phyloP scores from a whole-genome alignment of 1,140 invertebrate species.

The Lepidurus packardi region DNA sequence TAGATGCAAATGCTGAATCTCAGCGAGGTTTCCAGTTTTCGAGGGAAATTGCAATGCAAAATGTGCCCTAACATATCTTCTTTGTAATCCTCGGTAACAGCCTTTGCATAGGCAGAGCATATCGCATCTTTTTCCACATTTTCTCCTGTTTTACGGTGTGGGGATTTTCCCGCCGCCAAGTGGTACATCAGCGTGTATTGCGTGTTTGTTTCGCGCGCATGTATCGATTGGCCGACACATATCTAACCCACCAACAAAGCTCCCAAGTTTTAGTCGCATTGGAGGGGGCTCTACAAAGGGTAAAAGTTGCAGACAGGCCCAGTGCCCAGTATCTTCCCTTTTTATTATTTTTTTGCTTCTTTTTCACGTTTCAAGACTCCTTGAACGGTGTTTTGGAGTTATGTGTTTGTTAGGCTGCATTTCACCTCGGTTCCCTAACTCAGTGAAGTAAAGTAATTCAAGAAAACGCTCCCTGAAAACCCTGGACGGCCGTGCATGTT shows the following conservation, averaged over 20 bases:
- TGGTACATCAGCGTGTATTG: neutral
- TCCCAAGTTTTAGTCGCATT: slow-evolving; percentile 1
- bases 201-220: neutral
- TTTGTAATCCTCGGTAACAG: too few species aligned
- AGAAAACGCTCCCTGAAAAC: neutral
- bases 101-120: neutral
- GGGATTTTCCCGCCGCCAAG: neutral
- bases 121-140: neutral
- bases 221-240: slow-evolving; percentile 14
- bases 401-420: neutral
- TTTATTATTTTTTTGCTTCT: neutral
- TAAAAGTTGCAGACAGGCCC: slow-evolving; percentile 17
- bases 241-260: slow-evolving; percentile 2
- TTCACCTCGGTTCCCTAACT: neutral
- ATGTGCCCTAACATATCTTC: neutral
- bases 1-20: neutral
- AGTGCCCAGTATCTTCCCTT: neutral
- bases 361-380: neutral
- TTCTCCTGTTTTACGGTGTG: neutral
- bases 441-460: too few species aligned
- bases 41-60: neutral
- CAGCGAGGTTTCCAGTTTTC: neutral
- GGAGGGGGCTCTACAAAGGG: slow-evolving; percentile 2
- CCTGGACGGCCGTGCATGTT: neutral
- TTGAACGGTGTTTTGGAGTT: neutral